Conservation (phyloP, 2,113 vertebrate species). For the Papio anubis region DNA sequence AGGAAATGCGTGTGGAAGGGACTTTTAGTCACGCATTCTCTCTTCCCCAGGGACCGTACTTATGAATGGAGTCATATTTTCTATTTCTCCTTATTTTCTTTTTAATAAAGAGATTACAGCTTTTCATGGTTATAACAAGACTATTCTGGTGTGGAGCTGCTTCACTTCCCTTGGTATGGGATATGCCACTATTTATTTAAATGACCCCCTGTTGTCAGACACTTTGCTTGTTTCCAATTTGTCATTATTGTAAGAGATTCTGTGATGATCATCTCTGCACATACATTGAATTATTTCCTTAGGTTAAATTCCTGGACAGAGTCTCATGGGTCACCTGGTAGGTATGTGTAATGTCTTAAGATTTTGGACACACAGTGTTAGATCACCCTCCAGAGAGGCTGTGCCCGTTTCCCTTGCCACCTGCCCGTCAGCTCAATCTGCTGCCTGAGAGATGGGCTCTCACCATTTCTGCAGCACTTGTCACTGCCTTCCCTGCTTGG, state of each 20-base stretch:
- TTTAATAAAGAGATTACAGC: neutral
- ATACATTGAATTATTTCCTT: neutral
- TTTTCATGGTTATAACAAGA: neutral
- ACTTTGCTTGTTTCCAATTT: neutral
- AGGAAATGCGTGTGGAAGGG: neutral
- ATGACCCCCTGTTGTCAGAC: neutral
- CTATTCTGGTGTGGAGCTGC: accelerated
- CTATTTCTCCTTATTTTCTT: neutral
- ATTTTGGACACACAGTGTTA: neutral
- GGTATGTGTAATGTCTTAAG: neutral
- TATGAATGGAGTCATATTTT: neutral
- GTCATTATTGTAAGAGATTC: neutral
- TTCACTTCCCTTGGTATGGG: neutral
- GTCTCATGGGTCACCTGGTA: neutral
- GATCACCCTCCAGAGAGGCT: neutral
- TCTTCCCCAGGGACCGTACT: neutral
- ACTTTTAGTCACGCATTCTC: neutral
- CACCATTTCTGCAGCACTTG: accelerated
- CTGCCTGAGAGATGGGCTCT: accelerated
- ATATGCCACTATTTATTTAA: neutral
- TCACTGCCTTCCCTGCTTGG: neutral
- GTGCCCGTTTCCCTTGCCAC: accelerated
- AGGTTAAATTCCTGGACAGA: neutral
- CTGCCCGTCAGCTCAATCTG: accelerated
- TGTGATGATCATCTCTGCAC: neutral